These are phyloP conservation scores for Panthera leo DNA, from an alignment of 2,113 vertebrate genomes.

Conservation along the genomic window DNA sequence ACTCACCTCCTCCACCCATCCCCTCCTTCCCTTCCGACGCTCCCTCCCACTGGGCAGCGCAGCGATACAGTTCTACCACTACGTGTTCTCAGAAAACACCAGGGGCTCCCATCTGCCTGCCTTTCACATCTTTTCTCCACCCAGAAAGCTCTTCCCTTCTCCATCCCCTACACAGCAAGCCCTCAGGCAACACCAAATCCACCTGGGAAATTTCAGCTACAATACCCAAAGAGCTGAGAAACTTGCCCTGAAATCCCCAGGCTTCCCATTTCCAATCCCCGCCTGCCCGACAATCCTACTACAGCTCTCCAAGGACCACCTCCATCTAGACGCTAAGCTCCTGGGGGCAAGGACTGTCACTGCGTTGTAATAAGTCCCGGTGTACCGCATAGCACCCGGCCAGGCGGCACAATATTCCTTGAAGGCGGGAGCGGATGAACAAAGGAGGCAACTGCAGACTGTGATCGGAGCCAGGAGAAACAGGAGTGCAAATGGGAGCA, in stretches of 20 bases:
- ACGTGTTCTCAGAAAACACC: neutral
- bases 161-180: neutral
- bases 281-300: neutral
- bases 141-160: neutral
- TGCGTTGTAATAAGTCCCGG: neutral
- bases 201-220: neutral
- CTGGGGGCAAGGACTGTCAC: neutral
- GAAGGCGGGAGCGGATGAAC: neutral
- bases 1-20: neutral
- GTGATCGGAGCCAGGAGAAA: neutral
- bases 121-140: neutral
- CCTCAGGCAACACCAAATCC: neutral
- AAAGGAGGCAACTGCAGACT: neutral
- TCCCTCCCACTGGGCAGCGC: neutral
- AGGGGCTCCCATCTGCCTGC: neutral
- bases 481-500: neutral
- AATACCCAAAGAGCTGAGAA: neutral
- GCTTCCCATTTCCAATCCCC: neutral
- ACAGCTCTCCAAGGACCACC: neutral
- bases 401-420: neutral
- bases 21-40: neutral
- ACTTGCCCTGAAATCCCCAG: neutral
- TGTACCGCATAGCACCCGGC: neutral
- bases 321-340: neutral
- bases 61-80: neutral